Base-by-base conservation (phyloP, 2,888 invertebrate species). In the Hedychridium roseum region DNA sequence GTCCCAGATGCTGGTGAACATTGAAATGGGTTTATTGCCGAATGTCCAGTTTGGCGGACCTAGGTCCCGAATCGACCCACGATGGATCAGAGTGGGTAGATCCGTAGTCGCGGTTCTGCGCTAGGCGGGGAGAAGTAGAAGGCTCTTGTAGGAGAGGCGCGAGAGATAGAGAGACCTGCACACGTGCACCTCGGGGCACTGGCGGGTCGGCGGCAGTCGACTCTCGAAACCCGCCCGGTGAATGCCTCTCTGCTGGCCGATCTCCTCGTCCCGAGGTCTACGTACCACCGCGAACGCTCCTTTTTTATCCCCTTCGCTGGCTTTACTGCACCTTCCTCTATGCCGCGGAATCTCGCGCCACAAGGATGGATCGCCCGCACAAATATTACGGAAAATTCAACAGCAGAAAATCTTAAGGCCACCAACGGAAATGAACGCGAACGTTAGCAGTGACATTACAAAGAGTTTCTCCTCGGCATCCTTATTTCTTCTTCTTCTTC, bases 11-110 rank as follows among this genome's bases (percentile, higher is more conserved):
- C n/a, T n/a, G n/a, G n/a, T n/a, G n/a, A n/a, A n/a, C n/a, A n/a
- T n/a, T n/a, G n/a, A n/a, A n/a, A n/a, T n/a, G n/a, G n/a, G n/a
- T n/a, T n/a, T n/a, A n/a, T n/a, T n/a, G n/a, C n/a, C n/a, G n/a
- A n/a, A n/a, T n/a, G n/a, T n/a, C n/a, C n/a, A n/a, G n/a, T n/a
- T n/a, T n/a, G n/a, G n/a, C n/a, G 57, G 60, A 43, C 71, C 65
- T 70, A 72, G 74, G 71, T 74, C 73, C 64, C 48, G 69, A 58
- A 57, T 73, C 68, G 74, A 74, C 74, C 73, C 64, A 74, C 63
- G 73, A 66, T 71, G 71, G 27, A 35, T 5, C 26, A 15, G 11
- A 1, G 38, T 9, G 14, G 32, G 17, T 16, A 16, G 32, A 32
- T 32, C 16, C 32, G 12, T 7, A 16, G 34, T 15, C 23, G 43